A percentile compares a stretch with the other conserved stretches of the same genome.
Evolutionary conservation across 2,797 vertebrate genomes (phyloP).

Genomic region (Betta splendens): DNA sequence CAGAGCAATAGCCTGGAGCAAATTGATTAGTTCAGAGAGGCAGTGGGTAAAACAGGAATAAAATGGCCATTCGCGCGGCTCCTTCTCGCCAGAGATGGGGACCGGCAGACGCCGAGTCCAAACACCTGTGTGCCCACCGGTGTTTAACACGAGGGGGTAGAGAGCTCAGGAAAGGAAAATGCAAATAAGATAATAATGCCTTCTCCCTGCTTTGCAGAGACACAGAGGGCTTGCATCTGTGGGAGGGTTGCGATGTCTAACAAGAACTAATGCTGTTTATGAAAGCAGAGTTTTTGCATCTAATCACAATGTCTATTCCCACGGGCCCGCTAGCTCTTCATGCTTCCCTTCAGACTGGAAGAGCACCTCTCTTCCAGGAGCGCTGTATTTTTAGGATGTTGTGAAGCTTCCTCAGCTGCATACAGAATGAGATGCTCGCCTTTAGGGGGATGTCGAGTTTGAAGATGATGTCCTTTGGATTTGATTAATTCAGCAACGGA

Average conservation of each 20-base stretch:
- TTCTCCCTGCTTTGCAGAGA: conserved; percentile 66
- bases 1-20: conserved; percentile 59
- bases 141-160: conserved; percentile 58
- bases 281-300: conserved; percentile 90
- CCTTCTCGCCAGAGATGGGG: conserved; percentile 36
- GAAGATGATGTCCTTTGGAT: conserved; percentile 99
- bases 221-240: conserved; percentile 70
- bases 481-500: conserved; percentile 96
- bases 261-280: conserved; percentile 91
- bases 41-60: conserved; percentile 29
- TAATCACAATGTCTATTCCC: conserved; percentile 94
- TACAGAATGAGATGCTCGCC: conserved; percentile 96
- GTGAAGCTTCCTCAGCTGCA: conserved; percentile 91
- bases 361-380: conserved; percentile 93
- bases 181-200: conserved; percentile 67
- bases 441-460: conserved; percentile 97
- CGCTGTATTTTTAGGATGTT: conserved; percentile 99
- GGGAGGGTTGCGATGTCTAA: conserved; percentile 80
- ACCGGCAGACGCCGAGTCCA: conserved; percentile 36
- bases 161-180: conserved; percentile 57
- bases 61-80: conserved; percentile 25
- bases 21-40: conserved; percentile 65
- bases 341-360: conserved; percentile 90
- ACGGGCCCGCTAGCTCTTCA: conserved; percentile 90
- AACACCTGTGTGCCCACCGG: conserved; percentile 61